Evolutionary conservation across 2,888 invertebrate genomes (phyloP).

Genomic region (Drosophila conformis): DNA sequence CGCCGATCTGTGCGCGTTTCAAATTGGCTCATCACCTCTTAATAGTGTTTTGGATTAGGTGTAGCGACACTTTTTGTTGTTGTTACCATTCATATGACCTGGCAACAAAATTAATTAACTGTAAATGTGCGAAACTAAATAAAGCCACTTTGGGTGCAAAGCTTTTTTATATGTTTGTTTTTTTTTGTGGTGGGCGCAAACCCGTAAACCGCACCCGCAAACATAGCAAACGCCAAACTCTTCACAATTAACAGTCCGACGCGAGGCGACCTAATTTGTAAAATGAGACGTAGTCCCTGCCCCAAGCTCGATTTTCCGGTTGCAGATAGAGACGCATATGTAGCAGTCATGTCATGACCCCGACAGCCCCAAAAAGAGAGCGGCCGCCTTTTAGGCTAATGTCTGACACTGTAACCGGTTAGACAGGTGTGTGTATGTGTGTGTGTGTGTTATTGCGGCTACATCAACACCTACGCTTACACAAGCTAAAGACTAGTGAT

Average conservation of each 20-base stretch:
- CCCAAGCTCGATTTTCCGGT: conserved; percentile 13
- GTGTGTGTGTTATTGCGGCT: conserved; percentile 38
- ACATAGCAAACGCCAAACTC: conserved; percentile 32
- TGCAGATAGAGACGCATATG: conserved; percentile 41
- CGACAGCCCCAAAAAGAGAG: conserved; percentile 37
- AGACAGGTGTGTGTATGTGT: conserved; percentile 28
- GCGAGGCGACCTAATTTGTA: conserved; percentile 40
- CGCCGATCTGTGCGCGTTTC: not conserved
- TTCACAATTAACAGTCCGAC: conserved; percentile 67
- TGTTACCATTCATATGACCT: not conserved
- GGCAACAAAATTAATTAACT: conserved; percentile 68
- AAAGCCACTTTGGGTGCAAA: conserved; percentile 57
- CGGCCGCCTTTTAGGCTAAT: conserved; percentile 44
- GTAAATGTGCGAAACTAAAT: conserved; percentile 70
- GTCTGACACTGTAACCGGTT: conserved; percentile 34
- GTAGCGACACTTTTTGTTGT: not conserved
- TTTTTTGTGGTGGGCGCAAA: conserved; percentile 1
- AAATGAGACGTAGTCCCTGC: conserved; percentile 5
- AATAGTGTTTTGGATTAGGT: conserved; percentile 1
- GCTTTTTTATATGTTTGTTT: not conserved
- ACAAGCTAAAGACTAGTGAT: conserved; percentile 42
- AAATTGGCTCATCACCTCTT: conserved; percentile 3
- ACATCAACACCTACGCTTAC: conserved; percentile 73
- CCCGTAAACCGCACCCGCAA: conserved; percentile 31
- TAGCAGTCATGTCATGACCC: conserved; percentile 51